Evolutionary conservation across 1,140 invertebrate genomes (phyloP).

Genomic region (Dreissena polymorpha): DNA sequence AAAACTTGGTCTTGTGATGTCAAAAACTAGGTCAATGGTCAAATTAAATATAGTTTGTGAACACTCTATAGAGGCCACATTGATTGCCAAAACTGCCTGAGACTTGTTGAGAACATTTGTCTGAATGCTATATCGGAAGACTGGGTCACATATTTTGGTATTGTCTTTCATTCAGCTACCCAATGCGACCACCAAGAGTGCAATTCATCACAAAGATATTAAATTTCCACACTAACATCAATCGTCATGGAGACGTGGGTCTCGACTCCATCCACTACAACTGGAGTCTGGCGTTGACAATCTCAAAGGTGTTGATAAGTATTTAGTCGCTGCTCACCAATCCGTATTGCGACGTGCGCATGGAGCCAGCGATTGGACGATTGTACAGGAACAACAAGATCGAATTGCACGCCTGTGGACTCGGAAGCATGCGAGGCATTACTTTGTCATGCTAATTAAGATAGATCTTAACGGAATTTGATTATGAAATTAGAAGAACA

Average conservation of each 20-base stretch:
- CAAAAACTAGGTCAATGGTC: no score
- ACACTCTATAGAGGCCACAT: no score
- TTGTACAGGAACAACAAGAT: constrained; percentile 90
- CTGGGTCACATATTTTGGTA: no score
- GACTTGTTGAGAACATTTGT: no score
- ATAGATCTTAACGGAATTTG: constrained; percentile 71
- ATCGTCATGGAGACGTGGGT: constrained; percentile 96
- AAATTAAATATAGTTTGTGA: no score
- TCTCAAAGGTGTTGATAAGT: constrained; percentile 86
- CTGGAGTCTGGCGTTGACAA: constrained; percentile 95
- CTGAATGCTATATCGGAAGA: no score
- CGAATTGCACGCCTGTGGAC: constrained; percentile 92
- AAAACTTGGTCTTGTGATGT: no score
- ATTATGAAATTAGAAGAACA: neutral
- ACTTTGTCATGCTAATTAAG: constrained; percentile 79
- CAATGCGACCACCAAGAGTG: constrained; percentile 93
- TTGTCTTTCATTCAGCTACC: constrained; percentile 85
- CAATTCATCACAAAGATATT: constrained; percentile 85
- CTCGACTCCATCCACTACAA: constrained; percentile 97
- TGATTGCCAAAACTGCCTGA: no score
- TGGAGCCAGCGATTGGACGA: constrained; percentile 92
- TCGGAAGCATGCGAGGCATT: constrained; percentile 95
- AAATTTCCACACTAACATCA: constrained; percentile 98
- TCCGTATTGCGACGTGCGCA: constrained; percentile 94
- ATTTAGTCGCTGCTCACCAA: constrained; percentile 94